Percentiles rank a stretch among this genome's conserved stretches.
These are phyloP conservation scores for Drosophila tropicalis DNA, from an alignment of 1,140 invertebrate genomes.

Conservation along the genomic window DNA sequence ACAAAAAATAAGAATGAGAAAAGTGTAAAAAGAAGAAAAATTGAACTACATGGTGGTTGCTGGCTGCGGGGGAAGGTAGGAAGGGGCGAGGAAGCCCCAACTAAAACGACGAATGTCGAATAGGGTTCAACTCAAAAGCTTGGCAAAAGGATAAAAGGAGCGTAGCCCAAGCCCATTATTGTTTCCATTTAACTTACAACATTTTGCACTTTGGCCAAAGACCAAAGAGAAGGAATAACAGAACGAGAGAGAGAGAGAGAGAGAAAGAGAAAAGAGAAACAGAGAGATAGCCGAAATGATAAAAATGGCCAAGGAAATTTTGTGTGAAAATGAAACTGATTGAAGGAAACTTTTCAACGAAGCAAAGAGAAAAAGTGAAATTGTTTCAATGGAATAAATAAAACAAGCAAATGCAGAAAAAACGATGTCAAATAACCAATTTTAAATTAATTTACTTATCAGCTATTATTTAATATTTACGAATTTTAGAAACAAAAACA, in stretches of 20 bases:
- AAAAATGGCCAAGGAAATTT: slow-evolving; percentile 68
- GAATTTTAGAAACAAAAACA: no score
- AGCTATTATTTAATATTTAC: no score
- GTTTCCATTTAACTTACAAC: slow-evolving; percentile 81
- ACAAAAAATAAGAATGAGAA: slow-evolving; percentile 30
- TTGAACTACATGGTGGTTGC: background rate
- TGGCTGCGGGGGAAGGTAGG: no score
- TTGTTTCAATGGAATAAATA: slow-evolving; percentile 43
- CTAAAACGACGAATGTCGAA: slow-evolving; percentile 19
- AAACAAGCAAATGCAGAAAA: background rate
- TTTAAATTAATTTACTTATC: background rate
- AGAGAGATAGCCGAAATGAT: slow-evolving; percentile 42
- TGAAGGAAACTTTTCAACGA: slow-evolving; percentile 42
- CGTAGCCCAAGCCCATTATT: slow-evolving; percentile 67
- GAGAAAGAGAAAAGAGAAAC: slow-evolving; percentile 34
- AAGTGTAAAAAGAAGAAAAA: background rate
- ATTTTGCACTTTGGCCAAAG: slow-evolving; percentile 73
- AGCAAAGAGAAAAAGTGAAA: slow-evolving; percentile 25
- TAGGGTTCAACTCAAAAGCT: slow-evolving; percentile 14
- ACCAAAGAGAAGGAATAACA: slow-evolving; percentile 46
- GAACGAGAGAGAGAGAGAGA: slow-evolving; percentile 17
- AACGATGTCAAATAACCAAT: background rate
- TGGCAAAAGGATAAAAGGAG: slow-evolving; percentile 7
- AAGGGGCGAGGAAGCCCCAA: background rate
- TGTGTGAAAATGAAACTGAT: slow-evolving; percentile 77